Percentiles rank a stretch among this genome's conserved stretches.
These are phyloP conservation scores for Hydrochoerus hydrochaeris DNA, from an alignment of 2,113 vertebrate species.

Conservation along the genomic window DNA sequence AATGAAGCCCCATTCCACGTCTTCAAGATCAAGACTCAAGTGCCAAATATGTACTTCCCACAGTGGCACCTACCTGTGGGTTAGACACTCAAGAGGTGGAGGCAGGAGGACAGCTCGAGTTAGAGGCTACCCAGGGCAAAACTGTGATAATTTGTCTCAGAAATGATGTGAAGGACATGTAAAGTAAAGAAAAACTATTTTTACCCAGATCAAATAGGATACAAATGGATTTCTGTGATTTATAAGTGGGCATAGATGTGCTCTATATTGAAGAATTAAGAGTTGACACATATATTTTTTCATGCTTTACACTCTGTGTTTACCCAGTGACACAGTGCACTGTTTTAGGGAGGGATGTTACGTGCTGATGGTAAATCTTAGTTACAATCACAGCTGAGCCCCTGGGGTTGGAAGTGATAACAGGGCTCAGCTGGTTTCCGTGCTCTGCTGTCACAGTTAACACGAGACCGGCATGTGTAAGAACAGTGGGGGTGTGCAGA, in stretches of 20 bases:
- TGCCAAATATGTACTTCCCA: not conserved
- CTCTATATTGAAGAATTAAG: not conserved
- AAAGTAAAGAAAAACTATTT: not conserved
- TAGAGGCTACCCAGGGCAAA: too few species aligned
- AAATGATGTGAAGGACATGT: not conserved
- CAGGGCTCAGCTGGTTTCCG: not conserved
- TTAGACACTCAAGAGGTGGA: not conserved
- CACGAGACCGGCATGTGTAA: too few species aligned
- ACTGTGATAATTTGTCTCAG: not conserved
- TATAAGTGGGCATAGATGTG: too few species aligned
- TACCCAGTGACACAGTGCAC: too few species aligned
- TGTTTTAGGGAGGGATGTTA: not conserved
- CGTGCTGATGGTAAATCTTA: not conserved
- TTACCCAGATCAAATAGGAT: not conserved
- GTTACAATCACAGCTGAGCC: not conserved
- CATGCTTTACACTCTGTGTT: too few species aligned
- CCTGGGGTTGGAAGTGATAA: not conserved
- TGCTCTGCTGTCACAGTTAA: not conserved
- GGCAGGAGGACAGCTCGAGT: not conserved
- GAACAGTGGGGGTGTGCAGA: not conserved
- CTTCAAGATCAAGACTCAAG: not conserved
- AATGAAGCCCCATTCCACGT: not conserved
- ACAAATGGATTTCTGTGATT: not conserved
- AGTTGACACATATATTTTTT: too few species aligned
- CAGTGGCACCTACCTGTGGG: not conserved